A percentile compares a stretch with the other conserved stretches of the same genome.
Conservation (phyloP, 2,113 vertebrate genomes). For the Talpa occidentalis region DNA sequence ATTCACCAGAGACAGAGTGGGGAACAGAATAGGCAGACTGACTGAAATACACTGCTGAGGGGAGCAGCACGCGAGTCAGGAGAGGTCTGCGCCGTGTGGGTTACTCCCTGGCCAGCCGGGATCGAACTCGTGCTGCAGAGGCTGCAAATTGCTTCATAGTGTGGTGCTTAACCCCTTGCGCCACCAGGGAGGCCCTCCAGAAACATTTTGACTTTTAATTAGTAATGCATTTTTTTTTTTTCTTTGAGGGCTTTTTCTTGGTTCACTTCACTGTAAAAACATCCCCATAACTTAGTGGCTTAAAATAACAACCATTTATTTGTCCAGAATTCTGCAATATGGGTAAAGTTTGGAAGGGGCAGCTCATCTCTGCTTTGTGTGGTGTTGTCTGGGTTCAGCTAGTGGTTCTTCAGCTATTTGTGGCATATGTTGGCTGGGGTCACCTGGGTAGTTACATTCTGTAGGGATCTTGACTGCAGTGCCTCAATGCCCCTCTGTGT, state of each 20-base stretch:
- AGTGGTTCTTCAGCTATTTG: neutral
- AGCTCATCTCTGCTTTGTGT: neutral
- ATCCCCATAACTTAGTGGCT: neutral
- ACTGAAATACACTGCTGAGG: no score
- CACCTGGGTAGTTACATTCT: neutral
- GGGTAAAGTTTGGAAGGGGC: neutral
- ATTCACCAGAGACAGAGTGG: no score
- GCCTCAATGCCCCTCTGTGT: neutral
- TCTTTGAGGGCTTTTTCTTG: neutral
- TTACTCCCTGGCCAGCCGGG: no score
- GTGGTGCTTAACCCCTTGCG: no score
- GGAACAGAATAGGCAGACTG: no score
- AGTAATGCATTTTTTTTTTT: neutral
- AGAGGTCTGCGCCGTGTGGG: no score
- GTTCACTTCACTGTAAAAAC: neutral
- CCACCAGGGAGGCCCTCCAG: no score
- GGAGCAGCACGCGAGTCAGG: no score
- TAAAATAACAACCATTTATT: neutral
- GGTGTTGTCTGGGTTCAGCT: neutral
- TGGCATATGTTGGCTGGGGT: neutral
- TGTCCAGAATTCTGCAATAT: neutral
- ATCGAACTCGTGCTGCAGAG: no score
- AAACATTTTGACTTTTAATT: conserved; percentile 51
- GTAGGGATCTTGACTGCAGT: neutral
- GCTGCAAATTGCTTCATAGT: no score